phyloP scores from a whole-genome alignment of 2,888 invertebrate species.

The Leptopilina myrica region DNA sequence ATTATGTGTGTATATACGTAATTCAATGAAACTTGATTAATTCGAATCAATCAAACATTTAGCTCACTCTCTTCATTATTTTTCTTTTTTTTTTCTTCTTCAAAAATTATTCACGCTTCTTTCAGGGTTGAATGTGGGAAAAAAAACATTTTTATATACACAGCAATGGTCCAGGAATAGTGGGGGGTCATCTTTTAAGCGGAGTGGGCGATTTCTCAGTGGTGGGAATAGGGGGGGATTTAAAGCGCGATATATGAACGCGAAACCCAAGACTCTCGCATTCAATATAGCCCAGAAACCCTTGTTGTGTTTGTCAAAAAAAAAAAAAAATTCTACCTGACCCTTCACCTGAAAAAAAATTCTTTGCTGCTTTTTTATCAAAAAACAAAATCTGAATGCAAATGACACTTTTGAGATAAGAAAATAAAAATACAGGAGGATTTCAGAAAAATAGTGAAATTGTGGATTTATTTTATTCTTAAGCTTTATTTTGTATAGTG shows the following conservation, averaged over 20 bases:
- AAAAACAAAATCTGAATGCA: conserved; percentile 6
- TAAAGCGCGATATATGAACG: conserved; percentile 73
- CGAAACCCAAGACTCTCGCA: conserved; percentile 72
- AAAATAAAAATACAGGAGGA: not conserved
- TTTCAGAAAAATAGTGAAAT: not conserved
- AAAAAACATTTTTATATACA: conserved; percentile 13
- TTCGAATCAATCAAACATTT: not conserved
- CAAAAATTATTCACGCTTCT: no score
- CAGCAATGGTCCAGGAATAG: conserved; percentile 46
- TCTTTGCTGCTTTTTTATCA: no score
- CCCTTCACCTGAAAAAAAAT: conserved; percentile 1
- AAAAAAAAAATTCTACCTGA: conserved; percentile 16
- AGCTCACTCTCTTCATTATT: not conserved
- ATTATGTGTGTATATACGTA: not conserved
- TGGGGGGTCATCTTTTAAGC: conserved; percentile 52
- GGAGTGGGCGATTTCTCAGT: conserved; percentile 53
- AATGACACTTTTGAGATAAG: conserved; percentile 36
- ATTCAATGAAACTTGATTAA: not conserved
- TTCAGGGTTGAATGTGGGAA: conserved; percentile 46
- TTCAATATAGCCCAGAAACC: conserved; percentile 71
- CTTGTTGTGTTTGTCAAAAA: conserved; percentile 56
- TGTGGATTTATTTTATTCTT: not conserved
- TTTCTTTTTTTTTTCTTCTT: not conserved
- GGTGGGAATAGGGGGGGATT: conserved; percentile 60
- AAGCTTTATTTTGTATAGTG: not conserved